Conservation (phyloP, 2,797 vertebrate genomes). For the Staurois parvus region DNA sequence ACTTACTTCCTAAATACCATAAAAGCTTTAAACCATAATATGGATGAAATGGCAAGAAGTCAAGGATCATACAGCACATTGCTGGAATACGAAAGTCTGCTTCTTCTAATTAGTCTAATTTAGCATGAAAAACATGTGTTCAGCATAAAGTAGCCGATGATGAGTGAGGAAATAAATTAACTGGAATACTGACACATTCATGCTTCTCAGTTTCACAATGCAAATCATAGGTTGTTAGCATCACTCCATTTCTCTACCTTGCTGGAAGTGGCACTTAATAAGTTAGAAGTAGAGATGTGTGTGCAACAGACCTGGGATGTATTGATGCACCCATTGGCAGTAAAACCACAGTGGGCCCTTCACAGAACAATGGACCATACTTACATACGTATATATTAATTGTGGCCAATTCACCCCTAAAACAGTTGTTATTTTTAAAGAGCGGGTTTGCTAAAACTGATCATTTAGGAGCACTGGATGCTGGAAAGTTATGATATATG, state of each 20-base stretch:
- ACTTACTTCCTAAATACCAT: not conserved
- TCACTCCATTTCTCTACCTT: not conserved
- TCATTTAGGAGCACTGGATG: no score
- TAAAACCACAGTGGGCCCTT: not conserved
- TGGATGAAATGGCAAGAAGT: not conserved
- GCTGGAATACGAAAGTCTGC: not conserved
- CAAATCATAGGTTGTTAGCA: not conserved
- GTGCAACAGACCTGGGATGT: not conserved
- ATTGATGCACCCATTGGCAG: not conserved
- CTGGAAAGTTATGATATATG: no score
- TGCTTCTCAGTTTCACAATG: not conserved
- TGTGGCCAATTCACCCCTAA: no score
- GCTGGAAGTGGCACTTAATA: not conserved
- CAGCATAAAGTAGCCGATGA: conserved; percentile 1
- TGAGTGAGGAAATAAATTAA: not conserved
- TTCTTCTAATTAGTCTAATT: conserved; percentile 3
- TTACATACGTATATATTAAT: no score
- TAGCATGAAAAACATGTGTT: conserved; percentile 3
- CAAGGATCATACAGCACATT: not conserved
- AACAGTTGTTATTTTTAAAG: no score
- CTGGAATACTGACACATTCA: not conserved
- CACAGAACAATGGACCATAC: no score
- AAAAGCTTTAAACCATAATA: not conserved
- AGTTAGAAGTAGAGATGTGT: not conserved
- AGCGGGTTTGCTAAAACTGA: no score